phyloP scores from a whole-genome alignment of 2,113 vertebrate species.

The Clarias gariepinus region DNA sequence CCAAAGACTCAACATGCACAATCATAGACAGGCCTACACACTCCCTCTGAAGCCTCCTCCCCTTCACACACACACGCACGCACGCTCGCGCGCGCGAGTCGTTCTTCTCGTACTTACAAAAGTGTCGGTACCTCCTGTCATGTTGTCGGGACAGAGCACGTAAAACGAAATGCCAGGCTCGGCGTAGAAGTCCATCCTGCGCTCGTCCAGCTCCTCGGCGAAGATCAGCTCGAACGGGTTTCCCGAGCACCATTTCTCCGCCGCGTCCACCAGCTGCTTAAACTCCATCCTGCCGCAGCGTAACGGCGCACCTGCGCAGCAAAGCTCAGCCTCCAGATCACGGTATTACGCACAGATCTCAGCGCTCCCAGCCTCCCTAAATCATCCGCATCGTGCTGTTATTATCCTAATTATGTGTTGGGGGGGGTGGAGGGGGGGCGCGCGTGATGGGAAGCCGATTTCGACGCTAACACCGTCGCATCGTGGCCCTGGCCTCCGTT shows the following conservation, averaged over 20 bases:
- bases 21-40: background rate
- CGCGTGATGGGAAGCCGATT: constrained; percentile 33
- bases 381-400: constrained; percentile 63
- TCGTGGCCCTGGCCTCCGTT: constrained; percentile 56
- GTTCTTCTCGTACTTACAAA: constrained; percentile 82
- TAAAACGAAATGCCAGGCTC: constrained; percentile 96
- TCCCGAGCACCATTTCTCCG: constrained; percentile 92
- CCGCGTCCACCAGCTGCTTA: constrained; percentile 93
- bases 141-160: constrained; percentile 86
- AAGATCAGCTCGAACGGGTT: constrained; percentile 97
- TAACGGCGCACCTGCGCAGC: constrained; percentile 61
- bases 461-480: constrained; percentile 55
- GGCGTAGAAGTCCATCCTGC: constrained; percentile 95
- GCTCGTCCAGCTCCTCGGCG: constrained; percentile 89
- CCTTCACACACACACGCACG: constrained; percentile 49
- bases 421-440: background rate
- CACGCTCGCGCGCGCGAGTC: constrained; percentile 28
- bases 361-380: constrained; percentile 53
- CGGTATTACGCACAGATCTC: constrained; percentile 66
- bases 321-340: background rate
- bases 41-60: background rate
- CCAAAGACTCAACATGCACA: constrained; percentile 19
- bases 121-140: constrained; percentile 85
- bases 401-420: background rate
- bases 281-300: constrained; percentile 82